Evolutionary conservation across 30 jellyfish, hydroid and myxozoan genomes (phyloP).

Genomic region (Aurelia aurita): DNA sequence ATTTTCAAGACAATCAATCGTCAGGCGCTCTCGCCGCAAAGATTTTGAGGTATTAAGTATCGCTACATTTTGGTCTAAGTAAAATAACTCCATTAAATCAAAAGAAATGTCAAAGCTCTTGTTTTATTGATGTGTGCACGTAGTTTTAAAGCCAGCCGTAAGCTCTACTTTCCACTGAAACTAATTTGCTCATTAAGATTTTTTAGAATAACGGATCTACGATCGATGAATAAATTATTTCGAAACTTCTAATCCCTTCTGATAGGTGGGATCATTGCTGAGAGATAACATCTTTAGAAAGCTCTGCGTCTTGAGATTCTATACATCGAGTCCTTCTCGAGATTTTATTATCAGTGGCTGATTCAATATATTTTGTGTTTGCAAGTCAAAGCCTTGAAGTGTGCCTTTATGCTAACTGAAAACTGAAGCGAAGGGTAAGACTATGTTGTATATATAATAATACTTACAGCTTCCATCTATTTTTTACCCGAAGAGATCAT

Average conservation of each 20-base stretch:
- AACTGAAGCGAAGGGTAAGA: no score
- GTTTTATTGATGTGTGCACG: slow-evolving; percentile 39
- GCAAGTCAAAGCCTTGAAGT: no score
- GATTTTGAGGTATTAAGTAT: slow-evolving; percentile 44
- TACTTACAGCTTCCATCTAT: no score
- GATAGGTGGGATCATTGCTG: slow-evolving; percentile 21
- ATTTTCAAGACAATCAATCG: slow-evolving; percentile 58
- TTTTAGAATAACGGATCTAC: slow-evolving; percentile 41
- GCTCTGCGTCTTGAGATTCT: neutral
- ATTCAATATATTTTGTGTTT: no score
- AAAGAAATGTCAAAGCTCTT: slow-evolving; percentile 30
- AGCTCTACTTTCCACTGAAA: slow-evolving; percentile 32
- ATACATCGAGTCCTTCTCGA: neutral
- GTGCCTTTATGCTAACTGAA: no score
- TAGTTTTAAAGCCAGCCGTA: slow-evolving; percentile 11
- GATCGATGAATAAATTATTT: slow-evolving; percentile 41
- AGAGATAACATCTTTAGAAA: neutral
- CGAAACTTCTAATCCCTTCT: slow-evolving; percentile 27
- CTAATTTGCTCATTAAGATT: slow-evolving; percentile 36
- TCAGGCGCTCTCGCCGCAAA: slow-evolving; percentile 36
- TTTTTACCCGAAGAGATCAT: no score
- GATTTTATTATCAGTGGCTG: no score
- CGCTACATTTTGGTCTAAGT: slow-evolving; percentile 62
- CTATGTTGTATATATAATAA: no score
- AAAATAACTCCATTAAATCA: slow-evolving; percentile 40